These are phyloP conservation scores for Aleiodes leptofemur DNA, from an alignment of 2,888 invertebrate species.

Conservation along the genomic window DNA sequence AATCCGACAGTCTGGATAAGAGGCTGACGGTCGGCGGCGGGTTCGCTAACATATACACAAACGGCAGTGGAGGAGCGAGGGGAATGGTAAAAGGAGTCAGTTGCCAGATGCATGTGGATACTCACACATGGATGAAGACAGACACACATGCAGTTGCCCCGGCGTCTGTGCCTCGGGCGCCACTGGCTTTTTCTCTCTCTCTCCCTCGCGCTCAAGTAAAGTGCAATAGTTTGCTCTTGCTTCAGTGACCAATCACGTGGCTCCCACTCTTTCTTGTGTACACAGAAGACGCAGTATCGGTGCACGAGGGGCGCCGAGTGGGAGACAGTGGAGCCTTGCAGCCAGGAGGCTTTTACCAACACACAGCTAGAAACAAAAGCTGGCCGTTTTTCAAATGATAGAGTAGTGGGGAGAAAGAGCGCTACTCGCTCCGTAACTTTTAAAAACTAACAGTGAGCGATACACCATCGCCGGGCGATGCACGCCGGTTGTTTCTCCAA, in stretches of 20 bases:
- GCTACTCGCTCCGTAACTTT: conserved; percentile 31
- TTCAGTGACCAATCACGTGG: conserved; percentile 12
- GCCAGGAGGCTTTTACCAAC: conserved; percentile 24
- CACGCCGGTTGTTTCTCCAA: neutral
- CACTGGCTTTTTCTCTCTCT: conserved; percentile 49
- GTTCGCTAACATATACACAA: conserved; percentile 28
- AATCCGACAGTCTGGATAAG: conserved; percentile 48
- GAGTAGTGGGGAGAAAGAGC: conserved; percentile 4
- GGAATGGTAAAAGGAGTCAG: conserved; percentile 4
- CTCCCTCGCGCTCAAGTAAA: conserved; percentile 2
- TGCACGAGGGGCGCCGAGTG: neutral
- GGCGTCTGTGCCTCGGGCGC: conserved; percentile 64
- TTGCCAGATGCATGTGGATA: conserved; percentile 29
- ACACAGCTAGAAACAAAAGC: conserved; percentile 21
- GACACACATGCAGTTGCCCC: conserved; percentile 32
- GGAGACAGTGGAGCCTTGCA: conserved; percentile 29
- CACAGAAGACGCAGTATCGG: neutral
- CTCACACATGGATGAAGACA: conserved; percentile 17
- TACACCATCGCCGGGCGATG: neutral
- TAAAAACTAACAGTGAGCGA: conserved; percentile 35
- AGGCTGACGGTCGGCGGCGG: conserved; percentile 49
- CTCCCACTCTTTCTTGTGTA: conserved; percentile 21
- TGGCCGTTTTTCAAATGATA: neutral
- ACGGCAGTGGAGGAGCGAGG: conserved; percentile 9
- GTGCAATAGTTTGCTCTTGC: neutral